A percentile compares a stretch with the other conserved stretches of the same genome.
Conservation (phyloP, 2,113 vertebrate genomes). For the Callaeas wilsoni region DNA sequence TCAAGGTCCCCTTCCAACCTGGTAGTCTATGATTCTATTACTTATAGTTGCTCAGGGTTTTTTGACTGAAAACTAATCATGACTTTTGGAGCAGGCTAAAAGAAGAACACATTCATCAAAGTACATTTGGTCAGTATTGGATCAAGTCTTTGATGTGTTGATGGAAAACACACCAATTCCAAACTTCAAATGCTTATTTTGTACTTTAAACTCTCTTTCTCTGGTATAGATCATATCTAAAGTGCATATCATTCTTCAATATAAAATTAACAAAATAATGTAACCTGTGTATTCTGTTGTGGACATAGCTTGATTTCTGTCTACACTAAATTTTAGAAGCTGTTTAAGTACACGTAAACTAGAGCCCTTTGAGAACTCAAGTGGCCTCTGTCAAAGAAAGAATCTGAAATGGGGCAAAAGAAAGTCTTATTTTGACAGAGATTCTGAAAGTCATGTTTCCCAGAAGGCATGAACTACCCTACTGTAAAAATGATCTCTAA, state of each 20-base stretch:
- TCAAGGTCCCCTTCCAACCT: background rate
- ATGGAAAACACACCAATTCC: background rate
- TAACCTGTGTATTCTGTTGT: background rate
- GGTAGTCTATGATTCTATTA: background rate
- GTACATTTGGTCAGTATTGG: background rate
- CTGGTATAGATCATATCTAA: background rate
- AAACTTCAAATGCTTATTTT: background rate
- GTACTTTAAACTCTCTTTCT: background rate
- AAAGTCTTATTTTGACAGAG: background rate
- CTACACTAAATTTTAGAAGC: background rate
- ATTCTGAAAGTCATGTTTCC: background rate
- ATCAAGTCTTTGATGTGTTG: background rate
- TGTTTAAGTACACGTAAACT: background rate
- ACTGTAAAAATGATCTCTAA: slow-evolving; percentile 2
- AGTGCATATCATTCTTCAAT: background rate
- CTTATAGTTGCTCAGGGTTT: background rate
- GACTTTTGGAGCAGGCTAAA: background rate
- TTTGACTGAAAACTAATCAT: background rate
- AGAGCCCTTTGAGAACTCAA: background rate
- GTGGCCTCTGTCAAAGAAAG: background rate
- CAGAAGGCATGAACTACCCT: background rate
- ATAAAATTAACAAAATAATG: background rate
- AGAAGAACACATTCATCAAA: background rate
- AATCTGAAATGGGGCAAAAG: background rate
- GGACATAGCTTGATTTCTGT: background rate